phyloP scores from a whole-genome alignment of 2,888 invertebrate genomes.

The Diplazon laetatorius region DNA sequence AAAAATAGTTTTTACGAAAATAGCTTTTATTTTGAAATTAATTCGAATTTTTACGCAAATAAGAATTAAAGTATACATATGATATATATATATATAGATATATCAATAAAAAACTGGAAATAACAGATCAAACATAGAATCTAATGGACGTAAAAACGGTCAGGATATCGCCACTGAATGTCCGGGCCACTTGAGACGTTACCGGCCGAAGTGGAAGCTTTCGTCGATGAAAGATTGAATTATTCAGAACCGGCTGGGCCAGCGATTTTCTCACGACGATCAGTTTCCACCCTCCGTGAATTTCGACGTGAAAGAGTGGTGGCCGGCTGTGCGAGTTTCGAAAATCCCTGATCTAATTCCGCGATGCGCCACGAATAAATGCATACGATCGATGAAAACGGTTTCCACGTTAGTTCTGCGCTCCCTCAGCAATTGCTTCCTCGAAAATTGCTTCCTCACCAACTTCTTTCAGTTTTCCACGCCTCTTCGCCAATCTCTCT shows the following conservation, averaged over 20 bases:
- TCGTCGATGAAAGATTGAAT: slow-evolving; percentile 77
- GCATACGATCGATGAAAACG: slow-evolving; percentile 75
- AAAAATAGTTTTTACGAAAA: too few species aligned
- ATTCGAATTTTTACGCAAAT: too few species aligned
- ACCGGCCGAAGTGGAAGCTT: slow-evolving; percentile 69
- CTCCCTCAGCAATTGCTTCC: slow-evolving; percentile 59
- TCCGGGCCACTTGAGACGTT: slow-evolving; percentile 26
- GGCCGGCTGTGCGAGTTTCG: slow-evolving; percentile 48
- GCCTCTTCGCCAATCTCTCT: slow-evolving; percentile 31
- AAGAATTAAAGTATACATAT: too few species aligned
- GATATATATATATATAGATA: too few species aligned
- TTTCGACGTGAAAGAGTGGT: slow-evolving; percentile 12
- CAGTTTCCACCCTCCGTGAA: slow-evolving; percentile 68
- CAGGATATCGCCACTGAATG: slow-evolving; percentile 38
- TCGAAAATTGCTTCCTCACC: slow-evolving; percentile 64
- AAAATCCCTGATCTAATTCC: slow-evolving; percentile 76
- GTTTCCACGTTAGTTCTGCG: slow-evolving; percentile 69
- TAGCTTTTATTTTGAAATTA: too few species aligned
- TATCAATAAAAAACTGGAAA: slow-evolving; percentile 12
- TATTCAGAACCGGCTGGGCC: slow-evolving; percentile 77
- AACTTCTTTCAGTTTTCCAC: slow-evolving; percentile 32
- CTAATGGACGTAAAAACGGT: slow-evolving; percentile 27
- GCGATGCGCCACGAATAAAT: slow-evolving; percentile 74
- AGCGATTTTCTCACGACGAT: slow-evolving; percentile 75
- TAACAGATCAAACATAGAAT: slow-evolving; percentile 8